Base-by-base conservation (phyloP, 2,888 invertebrate genomes). In the Rhingia rostrata region DNA sequence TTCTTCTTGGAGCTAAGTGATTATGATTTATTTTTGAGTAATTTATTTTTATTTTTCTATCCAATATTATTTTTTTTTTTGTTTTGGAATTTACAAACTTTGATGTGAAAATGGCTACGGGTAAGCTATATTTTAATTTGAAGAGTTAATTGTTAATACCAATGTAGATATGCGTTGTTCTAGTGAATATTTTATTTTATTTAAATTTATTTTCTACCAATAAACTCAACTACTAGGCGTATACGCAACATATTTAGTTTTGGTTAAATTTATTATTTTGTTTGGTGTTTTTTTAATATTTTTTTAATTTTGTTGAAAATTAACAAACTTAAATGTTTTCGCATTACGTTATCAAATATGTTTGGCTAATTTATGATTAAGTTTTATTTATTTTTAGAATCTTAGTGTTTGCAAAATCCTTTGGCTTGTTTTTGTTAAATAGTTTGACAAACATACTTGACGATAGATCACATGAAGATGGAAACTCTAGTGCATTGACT, bases 171-270 rank as follows among this genome's bases (percentile, higher is more conserved):
- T 67, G 54, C 32, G 39, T 74, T 35, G 12, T 70, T 56, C 32
- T 70, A 49, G 10, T 70, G n/a, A 54, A 33, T 67, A 53, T 69
- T 66, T 43, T 63, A 33, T 39, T 49, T 74, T 54, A 49, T 6
- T 12, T 53, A 9, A 43, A 53, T 53, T 67, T 66, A 32, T 60
- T 10, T 49, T 53, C 64, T 78, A 72, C 51, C n/a, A 39, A 49
- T 58, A 30, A 82, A 82, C 64, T 82, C 54, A 63, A 33, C 82
- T 83, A 77, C 78, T 72, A 37, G 73, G 79, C 73, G 63, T 74
- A 54, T 84, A 74, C 53, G 74, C 69, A 79, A 84, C 66, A 64
- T 64, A 67, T 74, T 79, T 69, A 66, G 35, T 64, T 72, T 78
- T 35, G 4, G 66, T 72, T 63, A 54, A 41, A 37, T 49, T 81